Evolutionary conservation across 2,888 invertebrate genomes (phyloP), one percentile per base, ranked within the genome.

Genomic region (Timandra comae): DNA sequence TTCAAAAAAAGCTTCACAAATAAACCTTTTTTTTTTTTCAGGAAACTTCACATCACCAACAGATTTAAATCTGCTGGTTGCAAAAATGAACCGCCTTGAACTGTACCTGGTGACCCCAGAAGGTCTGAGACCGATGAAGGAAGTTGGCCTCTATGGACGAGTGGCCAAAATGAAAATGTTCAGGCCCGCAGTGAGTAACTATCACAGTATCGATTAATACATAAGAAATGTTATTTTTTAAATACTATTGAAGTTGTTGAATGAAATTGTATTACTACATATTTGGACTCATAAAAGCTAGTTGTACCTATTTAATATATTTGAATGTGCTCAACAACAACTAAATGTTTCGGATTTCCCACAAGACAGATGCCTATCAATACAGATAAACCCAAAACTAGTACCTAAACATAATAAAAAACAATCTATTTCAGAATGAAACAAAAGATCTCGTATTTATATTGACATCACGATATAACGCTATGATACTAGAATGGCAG

Each of bases 31-130:
- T 27, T 27, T 33, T 23, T 24, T 16, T 81, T 21, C 64, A 96
- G 99, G 99, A 33, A 97, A 98, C 76, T 98, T 99, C 67, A 98
- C 98, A 29, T 97, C 96, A 6, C 90, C 94, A 1, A 93, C 92
- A 52, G 98, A 99, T 78, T 84, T 99, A 38, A 99, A 99, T 84
- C 88, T 99, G 37, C 91, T 99, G 52, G 91, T 99, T 39, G 98
- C 98, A 0, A 98, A 98, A 73, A 97, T 97, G 67, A 96, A 95
- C 41, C 90, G 97, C 10, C 84, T 99, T 43, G 98, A 99, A 81
- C 95, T 99, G 67, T 97, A 97, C 84, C 85, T 96, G 29, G 98
- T 99, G 6, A 97, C 97, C 0, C 96, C 98, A 0, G 99, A 99
- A 79, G 99, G 99, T 0, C 85, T 99, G 23, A 88, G 96, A 41